Evolutionary conservation across 2,113 vertebrate genomes (phyloP).

Genomic region (Tympanuchus pallidicinctus): DNA sequence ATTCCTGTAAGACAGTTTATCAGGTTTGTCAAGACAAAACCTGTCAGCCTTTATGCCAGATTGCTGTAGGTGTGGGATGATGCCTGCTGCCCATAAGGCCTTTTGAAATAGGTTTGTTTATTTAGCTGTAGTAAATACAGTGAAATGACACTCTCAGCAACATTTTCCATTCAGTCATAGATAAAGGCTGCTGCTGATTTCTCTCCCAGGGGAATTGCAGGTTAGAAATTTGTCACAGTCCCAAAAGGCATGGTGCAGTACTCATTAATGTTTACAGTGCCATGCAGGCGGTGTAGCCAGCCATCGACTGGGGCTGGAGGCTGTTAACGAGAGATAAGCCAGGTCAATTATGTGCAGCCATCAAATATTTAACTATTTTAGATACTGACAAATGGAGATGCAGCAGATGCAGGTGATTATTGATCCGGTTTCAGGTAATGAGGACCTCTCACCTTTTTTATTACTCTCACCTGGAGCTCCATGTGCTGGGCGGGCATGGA

Average conservation of each 20-base stretch:
- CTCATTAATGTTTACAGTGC: constrained; percentile 42
- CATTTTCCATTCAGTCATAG: constrained; percentile 39
- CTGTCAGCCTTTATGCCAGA: background rate
- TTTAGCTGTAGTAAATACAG: constrained; percentile 27
- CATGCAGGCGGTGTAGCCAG: constrained; percentile 12
- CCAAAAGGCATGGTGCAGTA: background rate
- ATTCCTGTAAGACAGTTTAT: background rate
- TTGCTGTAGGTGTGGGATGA: background rate
- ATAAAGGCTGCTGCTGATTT: constrained; percentile 31
- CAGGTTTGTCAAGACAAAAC: background rate
- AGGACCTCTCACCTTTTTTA: background rate
- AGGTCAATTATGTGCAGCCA: constrained; percentile 68
- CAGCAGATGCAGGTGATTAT: background rate
- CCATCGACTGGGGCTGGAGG: constrained; percentile 27
- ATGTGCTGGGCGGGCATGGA: accelerated
- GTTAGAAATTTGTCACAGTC: constrained; percentile 25
- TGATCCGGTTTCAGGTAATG: constrained; percentile 4
- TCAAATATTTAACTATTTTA: constrained; percentile 34
- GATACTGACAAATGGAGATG: constrained; percentile 34
- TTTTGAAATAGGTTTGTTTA: background rate
- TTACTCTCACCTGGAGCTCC: background rate
- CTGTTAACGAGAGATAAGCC: constrained; percentile 69
- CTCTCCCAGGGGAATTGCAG: constrained; percentile 33
- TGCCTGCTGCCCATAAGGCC: background rate
- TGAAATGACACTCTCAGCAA: background rate